A percentile compares a stretch with the other conserved stretches of the same genome.
Conservation (phyloP, 1,140 invertebrate genomes). For the Liolophura sinensis region DNA sequence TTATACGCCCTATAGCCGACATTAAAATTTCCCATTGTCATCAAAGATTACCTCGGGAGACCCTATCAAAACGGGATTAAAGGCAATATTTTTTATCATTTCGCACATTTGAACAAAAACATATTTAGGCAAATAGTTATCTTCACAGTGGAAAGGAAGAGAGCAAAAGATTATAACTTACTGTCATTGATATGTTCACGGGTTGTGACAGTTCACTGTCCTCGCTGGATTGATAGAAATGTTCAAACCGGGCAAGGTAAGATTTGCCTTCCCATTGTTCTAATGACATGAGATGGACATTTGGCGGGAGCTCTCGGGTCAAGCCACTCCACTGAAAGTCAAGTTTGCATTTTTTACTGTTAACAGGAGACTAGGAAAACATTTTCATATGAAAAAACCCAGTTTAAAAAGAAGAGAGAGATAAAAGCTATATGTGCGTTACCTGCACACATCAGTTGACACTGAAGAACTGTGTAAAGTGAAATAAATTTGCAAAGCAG, state of each 20-base stretch:
- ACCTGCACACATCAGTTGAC: too few species aligned
- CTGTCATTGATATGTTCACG: constrained; percentile 54
- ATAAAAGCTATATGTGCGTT: too few species aligned
- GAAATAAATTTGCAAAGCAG: too few species aligned
- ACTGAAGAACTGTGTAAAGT: too few species aligned
- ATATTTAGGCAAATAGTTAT: too few species aligned
- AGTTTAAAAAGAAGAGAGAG: too few species aligned
- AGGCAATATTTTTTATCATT: not conserved
- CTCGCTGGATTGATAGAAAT: constrained; percentile 79
- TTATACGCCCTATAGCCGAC: not conserved
- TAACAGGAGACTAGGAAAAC: too few species aligned
- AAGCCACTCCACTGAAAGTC: constrained; percentile 61
- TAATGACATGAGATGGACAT: constrained; percentile 83
- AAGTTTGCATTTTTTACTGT: too few species aligned
- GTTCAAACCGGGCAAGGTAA: constrained; percentile 80
- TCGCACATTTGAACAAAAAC: not conserved
- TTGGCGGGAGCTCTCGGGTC: constrained; percentile 67
- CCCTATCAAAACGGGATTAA: not conserved
- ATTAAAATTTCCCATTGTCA: constrained; percentile 32
- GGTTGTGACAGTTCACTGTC: constrained; percentile 65
- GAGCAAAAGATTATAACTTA: constrained; percentile 11
- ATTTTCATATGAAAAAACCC: too few species aligned
- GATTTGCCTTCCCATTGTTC: constrained; percentile 76
- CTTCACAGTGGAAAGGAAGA: not conserved
- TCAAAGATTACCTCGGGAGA: not conserved